Evolutionary conservation across 2,888 invertebrate genomes (phyloP), one percentile per base, ranked within the genome.

Genomic region (Drosophila paracracens): DNA sequence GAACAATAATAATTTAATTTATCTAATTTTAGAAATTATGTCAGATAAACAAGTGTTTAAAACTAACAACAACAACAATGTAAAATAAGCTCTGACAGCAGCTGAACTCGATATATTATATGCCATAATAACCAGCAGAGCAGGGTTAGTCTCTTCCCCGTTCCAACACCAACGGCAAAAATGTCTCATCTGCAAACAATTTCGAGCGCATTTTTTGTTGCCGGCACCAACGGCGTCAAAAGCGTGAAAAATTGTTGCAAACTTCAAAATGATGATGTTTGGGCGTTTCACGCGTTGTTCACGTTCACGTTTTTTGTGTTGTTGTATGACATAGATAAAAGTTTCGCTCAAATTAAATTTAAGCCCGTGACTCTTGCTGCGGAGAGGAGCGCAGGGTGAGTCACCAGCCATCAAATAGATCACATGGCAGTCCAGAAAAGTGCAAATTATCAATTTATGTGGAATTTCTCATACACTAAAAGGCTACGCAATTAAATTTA

Each of bases 181-280:
- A 71, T 53, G 79, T 75, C 60, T 35, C 53, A 73, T 69, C 70
- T 74, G 83, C 86, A 81, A 63, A 79, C 76, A 77, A 77, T 78
- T 63, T 78, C 56, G 60, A 81, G 74, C 64, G 69, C 69, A 83
- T 80, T 83, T 83, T 78, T 73, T 56, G 70, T 61, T 52, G 58
- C 52, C 66, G 29, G 31, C 61, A 56, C 13, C 53, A 16, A 25
- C 53, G 36, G 36, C 70, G 53, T 59, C 68, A 83, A 81, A 86
- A 83, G 81, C 82, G 82, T 88, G 89, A 87, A 88, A 88, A 87
- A 87, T 84, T 84, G 87, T 76, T 87, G 72, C 79, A 76, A 87
- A 69, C 74, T 75, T 72, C 38, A 81, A 74, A 88, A 73, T 78
- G 75, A 83, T 82, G 76, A 85, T 83, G 70, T 50, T 64, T 40